Evolutionary conservation across 2,888 invertebrate genomes (phyloP).

Genomic region (Ernsta delagoae): DNA sequence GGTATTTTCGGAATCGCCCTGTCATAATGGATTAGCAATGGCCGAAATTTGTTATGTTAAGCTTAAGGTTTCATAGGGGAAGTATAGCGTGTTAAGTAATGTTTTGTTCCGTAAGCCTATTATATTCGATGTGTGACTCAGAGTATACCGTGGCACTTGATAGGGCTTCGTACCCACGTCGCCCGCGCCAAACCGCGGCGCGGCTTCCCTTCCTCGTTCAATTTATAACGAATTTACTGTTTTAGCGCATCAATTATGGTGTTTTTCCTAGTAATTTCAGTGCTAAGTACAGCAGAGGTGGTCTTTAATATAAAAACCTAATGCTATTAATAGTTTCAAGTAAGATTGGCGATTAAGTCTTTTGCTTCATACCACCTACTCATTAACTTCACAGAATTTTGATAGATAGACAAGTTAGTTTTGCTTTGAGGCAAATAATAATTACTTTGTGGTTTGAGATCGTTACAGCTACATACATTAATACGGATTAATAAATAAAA

Average conservation of each 20-base stretch:
- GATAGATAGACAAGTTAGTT: no score
- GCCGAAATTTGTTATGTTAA: conserved; percentile 9
- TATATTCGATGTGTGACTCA: conserved; percentile 56
- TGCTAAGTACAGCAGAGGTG: neutral
- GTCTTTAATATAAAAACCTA: no score
- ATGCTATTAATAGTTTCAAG: no score
- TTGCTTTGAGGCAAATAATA: neutral
- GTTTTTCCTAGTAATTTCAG: neutral
- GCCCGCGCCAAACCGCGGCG: conserved; percentile 63
- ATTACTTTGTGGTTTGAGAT: conserved; percentile 23
- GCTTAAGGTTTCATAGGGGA: conserved; percentile 1
- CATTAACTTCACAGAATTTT: no score
- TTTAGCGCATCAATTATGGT: neutral
- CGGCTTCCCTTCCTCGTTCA: conserved; percentile 65
- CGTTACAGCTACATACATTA: conserved; percentile 12
- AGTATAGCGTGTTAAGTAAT: conserved; percentile 15
- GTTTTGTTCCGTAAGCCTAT: conserved; percentile 50
- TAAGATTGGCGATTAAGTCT: no score
- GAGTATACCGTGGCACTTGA: conserved; percentile 57
- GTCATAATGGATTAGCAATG: conserved; percentile 10
- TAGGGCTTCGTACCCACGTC: conserved; percentile 68
- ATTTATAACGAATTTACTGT: conserved; percentile 31
- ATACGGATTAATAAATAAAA: conserved; percentile 28
- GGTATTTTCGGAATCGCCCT: neutral
- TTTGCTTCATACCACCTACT: no score